These are phyloP conservation scores for Stigmatopora nigra DNA, from an alignment of 2,113 vertebrate genomes.

Conservation along the genomic window DNA sequence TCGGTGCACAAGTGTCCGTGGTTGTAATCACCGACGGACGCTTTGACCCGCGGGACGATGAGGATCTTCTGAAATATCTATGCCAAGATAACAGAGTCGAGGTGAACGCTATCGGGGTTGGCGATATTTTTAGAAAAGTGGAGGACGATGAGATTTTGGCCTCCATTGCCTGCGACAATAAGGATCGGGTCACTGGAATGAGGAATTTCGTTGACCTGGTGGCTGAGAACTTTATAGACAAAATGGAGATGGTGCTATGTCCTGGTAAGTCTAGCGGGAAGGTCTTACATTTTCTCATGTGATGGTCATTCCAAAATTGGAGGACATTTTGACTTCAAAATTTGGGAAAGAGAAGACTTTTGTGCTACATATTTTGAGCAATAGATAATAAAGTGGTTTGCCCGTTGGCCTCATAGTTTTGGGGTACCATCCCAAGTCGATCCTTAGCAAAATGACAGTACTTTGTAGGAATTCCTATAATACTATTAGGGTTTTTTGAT, in stretches of 20 bases:
- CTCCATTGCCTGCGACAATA: conserved; percentile 80
- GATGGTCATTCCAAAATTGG: no score
- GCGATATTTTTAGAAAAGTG: conserved; percentile 82
- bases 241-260: conserved; percentile 83
- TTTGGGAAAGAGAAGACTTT: no score
- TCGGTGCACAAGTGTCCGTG: conserved; percentile 81
- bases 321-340: no score
- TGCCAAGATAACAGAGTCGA: conserved; percentile 66
- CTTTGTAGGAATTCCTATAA: no score
- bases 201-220: conserved; percentile 84
- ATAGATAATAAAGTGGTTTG: no score
- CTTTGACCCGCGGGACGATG: conserved; percentile 82
- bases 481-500: no score
- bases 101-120: conserved; percentile 89
- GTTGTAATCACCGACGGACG: conserved; percentile 95
- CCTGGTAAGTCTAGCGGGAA: conserved; percentile 70
- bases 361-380: no score
- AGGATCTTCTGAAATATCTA: conserved; percentile 76
- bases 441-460: no score
- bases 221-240: conserved; percentile 86
- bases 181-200: conserved; percentile 76
- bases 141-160: conserved; percentile 79
- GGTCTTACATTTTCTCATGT: neutral
- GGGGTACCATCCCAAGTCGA: no score
- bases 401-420: no score